Evolutionary conservation across 2,888 invertebrate genomes (phyloP).

Genomic region (Catocala fraxini): DNA sequence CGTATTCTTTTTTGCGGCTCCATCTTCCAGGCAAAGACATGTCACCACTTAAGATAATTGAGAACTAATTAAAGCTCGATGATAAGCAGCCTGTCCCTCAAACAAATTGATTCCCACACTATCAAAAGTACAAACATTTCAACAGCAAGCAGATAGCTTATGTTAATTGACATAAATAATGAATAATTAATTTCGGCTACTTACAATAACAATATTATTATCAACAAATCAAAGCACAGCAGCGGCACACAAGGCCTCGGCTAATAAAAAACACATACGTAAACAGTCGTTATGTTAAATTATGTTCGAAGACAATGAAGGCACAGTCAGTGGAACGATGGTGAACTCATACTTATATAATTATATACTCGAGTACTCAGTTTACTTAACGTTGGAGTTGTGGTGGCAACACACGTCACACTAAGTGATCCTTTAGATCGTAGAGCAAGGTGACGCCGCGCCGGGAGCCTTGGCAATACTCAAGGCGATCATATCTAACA

Average conservation of each 20-base stretch:
- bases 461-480: no score
- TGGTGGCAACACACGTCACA: not conserved
- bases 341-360: slow-evolving; percentile 42
- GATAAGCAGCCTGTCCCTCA: not conserved
- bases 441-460: not conserved
- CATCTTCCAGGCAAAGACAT: not conserved
- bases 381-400: not conserved
- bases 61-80: slow-evolving; percentile 3
- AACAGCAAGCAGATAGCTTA: slow-evolving; percentile 16
- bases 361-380: slow-evolving; percentile 26
- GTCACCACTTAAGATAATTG: slow-evolving; percentile 9
- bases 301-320: slow-evolving; percentile 37
- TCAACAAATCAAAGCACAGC: slow-evolving; percentile 43
- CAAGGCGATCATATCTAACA: no score
- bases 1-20: not conserved
- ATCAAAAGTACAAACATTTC: slow-evolving; percentile 24
- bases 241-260: slow-evolving; percentile 39
- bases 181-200: slow-evolving; percentile 36
- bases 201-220: slow-evolving; percentile 38
- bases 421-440: not conserved
- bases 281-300: slow-evolving; percentile 39
- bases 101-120: slow-evolving; percentile 9
- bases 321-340: slow-evolving; percentile 32
- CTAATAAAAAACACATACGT: slow-evolving; percentile 30
- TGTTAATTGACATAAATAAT: slow-evolving; percentile 28